Percentiles rank a stretch among this genome's conserved stretches.
Conservation (phyloP, 2,113 vertebrate species). For the Pterophyllum scalare region DNA sequence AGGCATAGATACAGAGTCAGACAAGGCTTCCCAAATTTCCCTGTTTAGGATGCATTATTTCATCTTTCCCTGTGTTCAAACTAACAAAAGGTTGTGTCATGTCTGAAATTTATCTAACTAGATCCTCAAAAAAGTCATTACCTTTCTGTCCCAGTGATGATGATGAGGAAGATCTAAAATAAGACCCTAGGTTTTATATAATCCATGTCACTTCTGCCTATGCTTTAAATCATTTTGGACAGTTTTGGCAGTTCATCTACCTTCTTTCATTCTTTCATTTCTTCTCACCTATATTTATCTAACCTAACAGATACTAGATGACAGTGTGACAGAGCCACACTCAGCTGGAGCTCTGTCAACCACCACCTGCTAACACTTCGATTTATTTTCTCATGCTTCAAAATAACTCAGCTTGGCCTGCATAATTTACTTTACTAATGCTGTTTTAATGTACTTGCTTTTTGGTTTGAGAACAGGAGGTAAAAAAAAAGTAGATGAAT, state of each 20-base stretch:
- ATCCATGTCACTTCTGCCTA: background rate
- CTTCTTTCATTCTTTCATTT: constrained; percentile 26
- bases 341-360: background rate
- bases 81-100: background rate
- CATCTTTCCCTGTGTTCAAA: constrained; percentile 14
- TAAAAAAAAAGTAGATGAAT: background rate
- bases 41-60: constrained; percentile 7
- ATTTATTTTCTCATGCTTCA: background rate
- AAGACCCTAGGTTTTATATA: background rate
- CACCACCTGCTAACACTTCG: background rate
- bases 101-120: background rate
- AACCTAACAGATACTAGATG: background rate
- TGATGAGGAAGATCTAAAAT: background rate
- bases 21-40: constrained; percentile 31
- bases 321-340: constrained; percentile 7
- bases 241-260: constrained; percentile 11
- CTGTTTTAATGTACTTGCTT: background rate
- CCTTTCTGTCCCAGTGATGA: background rate
- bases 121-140: background rate
- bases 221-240: background rate
- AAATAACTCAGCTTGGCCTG: constrained; percentile 1
- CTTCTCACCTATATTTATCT: constrained; percentile 43
- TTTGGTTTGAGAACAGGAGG: background rate
- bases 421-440: constrained; percentile 15
- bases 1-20: constrained; percentile 11